phyloP scores from a whole-genome alignment of 2,113 vertebrate species.

The Barbus barbus region DNA sequence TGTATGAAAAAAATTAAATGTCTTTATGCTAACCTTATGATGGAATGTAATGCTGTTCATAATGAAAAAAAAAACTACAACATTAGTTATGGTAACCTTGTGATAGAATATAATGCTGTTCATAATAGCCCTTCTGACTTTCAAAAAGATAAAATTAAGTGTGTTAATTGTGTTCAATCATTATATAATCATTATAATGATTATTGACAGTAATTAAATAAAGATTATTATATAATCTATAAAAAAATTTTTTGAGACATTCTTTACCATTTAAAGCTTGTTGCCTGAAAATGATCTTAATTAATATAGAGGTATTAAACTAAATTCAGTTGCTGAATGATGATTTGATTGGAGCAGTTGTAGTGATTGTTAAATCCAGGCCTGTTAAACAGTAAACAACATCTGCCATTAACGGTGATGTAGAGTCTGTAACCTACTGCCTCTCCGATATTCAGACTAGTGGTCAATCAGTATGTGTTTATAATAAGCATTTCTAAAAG shows the following conservation, averaged over 20 bases:
- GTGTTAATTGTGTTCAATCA: not conserved
- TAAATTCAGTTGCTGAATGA: not conserved
- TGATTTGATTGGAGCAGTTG: conserved; percentile 24
- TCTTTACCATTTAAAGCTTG: not conserved
- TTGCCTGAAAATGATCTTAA: not conserved
- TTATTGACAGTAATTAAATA: not conserved
- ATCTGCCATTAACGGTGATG: conserved; percentile 54
- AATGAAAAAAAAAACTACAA: too few relatives aligned
- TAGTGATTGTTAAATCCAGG: conserved; percentile 9
- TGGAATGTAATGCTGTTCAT: not conserved
- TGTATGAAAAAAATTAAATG: not conserved
- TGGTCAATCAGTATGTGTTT: not conserved
- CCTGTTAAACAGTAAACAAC: conserved; percentile 66
- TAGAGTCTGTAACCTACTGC: not conserved
- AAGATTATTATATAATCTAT: not conserved
- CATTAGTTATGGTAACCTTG: not conserved
- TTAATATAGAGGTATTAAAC: not conserved
- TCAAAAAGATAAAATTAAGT: not conserved
- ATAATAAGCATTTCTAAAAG: not conserved
- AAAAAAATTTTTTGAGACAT: not conserved
- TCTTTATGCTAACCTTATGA: not conserved
- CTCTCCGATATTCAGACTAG: not conserved
- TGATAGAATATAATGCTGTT: not conserved
- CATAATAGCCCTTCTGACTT: not conserved
- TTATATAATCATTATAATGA: too few relatives aligned